phyloP scores from a whole-genome alignment of 2,113 vertebrate genomes.

The Gracilinanus agilis region DNA sequence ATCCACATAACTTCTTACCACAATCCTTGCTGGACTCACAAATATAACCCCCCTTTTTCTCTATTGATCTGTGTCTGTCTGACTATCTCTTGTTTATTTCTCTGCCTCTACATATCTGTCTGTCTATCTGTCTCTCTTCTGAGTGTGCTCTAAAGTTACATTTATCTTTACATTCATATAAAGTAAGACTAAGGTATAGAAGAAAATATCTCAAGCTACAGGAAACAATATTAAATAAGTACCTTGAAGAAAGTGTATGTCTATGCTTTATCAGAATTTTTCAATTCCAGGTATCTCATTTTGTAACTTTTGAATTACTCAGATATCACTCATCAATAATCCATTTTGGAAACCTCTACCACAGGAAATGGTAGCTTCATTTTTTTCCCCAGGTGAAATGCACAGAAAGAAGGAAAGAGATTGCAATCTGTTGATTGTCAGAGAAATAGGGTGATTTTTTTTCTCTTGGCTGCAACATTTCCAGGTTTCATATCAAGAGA shows the following conservation, averaged over 20 bases:
- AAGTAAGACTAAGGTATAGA: conserved; percentile 29
- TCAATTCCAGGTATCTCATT: conserved; percentile 37
- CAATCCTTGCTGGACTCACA: conserved; percentile 50
- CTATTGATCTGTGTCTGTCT: neutral
- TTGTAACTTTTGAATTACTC: conserved; percentile 65
- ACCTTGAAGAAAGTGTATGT: conserved; percentile 51
- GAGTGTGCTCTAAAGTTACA: conserved; percentile 39
- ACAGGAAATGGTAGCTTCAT: conserved; percentile 53
- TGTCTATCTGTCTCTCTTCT: conserved; percentile 61
- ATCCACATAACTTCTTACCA: conserved; percentile 56
- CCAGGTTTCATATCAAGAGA: conserved; percentile 25
- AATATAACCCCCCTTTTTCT: conserved; percentile 69
- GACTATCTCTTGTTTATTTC: neutral
- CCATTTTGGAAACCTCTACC: conserved; percentile 63
- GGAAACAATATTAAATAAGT: conserved; percentile 56
- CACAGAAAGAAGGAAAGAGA: conserved; percentile 38
- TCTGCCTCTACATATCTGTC: too few relatives aligned
- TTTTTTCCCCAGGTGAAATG: neutral
- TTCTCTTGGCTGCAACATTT: conserved; percentile 42
- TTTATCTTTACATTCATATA: conserved; percentile 70
- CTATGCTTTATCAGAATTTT: conserved; percentile 70
- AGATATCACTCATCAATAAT: conserved; percentile 47
- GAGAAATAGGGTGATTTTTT: conserved; percentile 53
- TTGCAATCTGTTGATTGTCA: conserved; percentile 45
- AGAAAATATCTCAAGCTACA: conserved; percentile 21